These are phyloP conservation scores for Serilophus lunatus DNA, from an alignment of 2,113 vertebrate genomes.

Conservation along the genomic window DNA sequence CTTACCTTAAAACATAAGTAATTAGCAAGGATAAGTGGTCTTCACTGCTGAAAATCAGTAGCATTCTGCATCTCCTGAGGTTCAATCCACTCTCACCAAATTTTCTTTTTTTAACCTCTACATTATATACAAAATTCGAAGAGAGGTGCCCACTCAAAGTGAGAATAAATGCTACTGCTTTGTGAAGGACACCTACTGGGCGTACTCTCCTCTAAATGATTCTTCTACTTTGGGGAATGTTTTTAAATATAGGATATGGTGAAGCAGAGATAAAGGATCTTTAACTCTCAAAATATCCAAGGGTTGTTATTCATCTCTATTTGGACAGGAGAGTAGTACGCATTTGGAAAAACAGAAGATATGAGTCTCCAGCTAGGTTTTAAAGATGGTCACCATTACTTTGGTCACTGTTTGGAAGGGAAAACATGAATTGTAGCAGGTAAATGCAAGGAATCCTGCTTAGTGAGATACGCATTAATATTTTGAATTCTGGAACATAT, in stretches of 20 bases:
- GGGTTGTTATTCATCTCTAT: not conserved
- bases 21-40: not conserved
- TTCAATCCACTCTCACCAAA: not conserved
- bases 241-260: not conserved
- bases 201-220: not conserved
- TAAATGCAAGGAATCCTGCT: not conserved
- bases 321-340: not conserved
- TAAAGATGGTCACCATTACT: not conserved
- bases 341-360: not conserved
- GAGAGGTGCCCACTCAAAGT: not conserved
- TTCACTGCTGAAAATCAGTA: not conserved
- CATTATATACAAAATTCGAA: not conserved
- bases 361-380: not conserved
- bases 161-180: not conserved
- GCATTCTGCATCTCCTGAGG: not conserved
- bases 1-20: not conserved
- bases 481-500: not conserved
- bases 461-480: not conserved
- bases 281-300: not conserved
- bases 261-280: not conserved
- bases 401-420: not conserved
- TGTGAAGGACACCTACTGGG: not conserved
- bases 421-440: not conserved
- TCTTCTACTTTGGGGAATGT: not conserved
- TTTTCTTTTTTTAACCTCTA: not conserved